Evolutionary conservation across 2,797 vertebrate genomes (phyloP).

Genomic region (Distichodus sexfasciatus): DNA sequence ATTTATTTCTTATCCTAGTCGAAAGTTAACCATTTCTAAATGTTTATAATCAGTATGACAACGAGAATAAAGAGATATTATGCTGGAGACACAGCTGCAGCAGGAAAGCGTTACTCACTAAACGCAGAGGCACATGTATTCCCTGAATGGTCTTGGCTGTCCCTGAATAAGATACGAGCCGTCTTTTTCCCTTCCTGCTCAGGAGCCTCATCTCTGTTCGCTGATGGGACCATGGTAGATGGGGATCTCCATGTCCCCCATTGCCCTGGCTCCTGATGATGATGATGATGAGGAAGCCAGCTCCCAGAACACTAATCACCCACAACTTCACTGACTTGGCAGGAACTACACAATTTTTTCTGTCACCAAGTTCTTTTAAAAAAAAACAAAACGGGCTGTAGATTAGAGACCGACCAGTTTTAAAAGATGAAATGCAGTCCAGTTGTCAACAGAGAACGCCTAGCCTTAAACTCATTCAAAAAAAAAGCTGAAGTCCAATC

Average conservation of each 20-base stretch:
- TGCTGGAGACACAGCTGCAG: no score
- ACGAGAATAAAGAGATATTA: no score
- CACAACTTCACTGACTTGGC: background rate
- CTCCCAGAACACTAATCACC: background rate
- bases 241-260: conserved; percentile 57
- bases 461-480: background rate
- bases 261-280: no score
- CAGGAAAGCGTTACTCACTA: conserved; percentile 63
- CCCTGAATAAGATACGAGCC: conserved; percentile 69
- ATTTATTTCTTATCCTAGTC: no score
- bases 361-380: background rate
- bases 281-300: background rate
- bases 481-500: background rate
- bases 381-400: no score
- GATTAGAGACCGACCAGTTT: background rate
- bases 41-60: no score
- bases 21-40: no score
- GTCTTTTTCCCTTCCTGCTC: conserved; percentile 58
- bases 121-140: conserved; percentile 72
- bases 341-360: background rate
- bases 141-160: conserved; percentile 73
- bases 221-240: conserved; percentile 64
- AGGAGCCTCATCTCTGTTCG: conserved; percentile 62
- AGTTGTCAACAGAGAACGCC: no score
- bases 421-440: background rate